Evolutionary conservation across 2,113 vertebrate species (phyloP).

Genomic region (Oreotrochilus melanogaster): DNA sequence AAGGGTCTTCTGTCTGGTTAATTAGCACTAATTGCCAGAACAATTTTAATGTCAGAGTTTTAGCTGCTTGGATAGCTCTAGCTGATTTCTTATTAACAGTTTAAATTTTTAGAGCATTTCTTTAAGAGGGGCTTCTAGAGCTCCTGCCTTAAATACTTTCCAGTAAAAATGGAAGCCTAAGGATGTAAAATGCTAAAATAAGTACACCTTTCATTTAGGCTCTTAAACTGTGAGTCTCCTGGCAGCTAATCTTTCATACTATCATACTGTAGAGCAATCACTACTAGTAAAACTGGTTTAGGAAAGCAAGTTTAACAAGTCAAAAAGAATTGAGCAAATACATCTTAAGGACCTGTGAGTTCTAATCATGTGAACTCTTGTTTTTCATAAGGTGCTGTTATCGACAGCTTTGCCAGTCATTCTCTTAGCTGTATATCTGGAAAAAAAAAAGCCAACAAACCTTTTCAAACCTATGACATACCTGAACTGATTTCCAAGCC

Average conservation of each 20-base stretch:
- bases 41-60: neutral
- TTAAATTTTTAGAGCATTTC: neutral
- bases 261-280: neutral
- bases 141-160: neutral
- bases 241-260: neutral
- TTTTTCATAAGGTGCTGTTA: neutral
- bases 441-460: neutral
- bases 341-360: neutral
- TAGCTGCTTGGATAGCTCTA: neutral
- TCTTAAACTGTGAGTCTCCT: neutral
- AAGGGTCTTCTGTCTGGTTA: neutral
- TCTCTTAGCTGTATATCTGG: neutral
- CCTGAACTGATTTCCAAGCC: neutral
- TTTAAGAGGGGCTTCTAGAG: neutral
- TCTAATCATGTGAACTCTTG: neutral
- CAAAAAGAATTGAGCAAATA: neutral
- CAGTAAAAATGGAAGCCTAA: neutral
- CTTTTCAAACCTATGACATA: neutral
- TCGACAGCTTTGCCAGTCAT: neutral
- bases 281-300: neutral
- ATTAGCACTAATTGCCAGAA: neutral
- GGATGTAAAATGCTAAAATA: neutral
- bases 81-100: neutral
- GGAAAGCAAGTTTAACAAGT: conserved; percentile 1
- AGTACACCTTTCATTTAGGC: neutral